These are phyloP conservation scores for Eristalinus aeneus DNA, from an alignment of 2,888 invertebrate species.

Conservation along the genomic window DNA sequence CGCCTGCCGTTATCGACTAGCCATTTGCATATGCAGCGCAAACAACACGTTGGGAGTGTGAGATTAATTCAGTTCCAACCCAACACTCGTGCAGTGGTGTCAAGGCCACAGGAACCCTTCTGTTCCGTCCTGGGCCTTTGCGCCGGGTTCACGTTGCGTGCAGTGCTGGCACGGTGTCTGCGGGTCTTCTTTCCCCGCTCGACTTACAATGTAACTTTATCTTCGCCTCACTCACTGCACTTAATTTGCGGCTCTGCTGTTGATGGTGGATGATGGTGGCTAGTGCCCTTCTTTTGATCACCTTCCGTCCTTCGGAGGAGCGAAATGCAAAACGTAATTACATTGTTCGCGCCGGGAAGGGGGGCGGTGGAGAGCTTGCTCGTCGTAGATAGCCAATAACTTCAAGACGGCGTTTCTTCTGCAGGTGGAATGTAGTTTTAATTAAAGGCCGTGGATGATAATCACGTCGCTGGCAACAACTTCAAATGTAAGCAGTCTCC, in stretches of 20 bases:
- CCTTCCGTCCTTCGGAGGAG: constrained; percentile 15
- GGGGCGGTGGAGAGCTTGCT: not conserved
- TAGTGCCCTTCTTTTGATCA: not conserved
- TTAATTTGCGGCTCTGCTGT: constrained; percentile 25
- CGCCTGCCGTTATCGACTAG: not conserved
- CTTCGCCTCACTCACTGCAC: constrained; percentile 16
- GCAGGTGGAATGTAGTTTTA: not conserved
- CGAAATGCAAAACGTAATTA: constrained; percentile 35
- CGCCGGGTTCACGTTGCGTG: not conserved
- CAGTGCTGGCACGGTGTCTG: not conserved
- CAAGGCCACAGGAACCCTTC: not conserved
- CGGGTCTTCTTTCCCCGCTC: not conserved
- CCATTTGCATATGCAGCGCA: not conserved
- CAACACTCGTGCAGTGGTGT: not conserved
- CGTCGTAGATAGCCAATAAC: not conserved
- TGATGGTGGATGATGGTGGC: not conserved
- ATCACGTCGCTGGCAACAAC: not conserved
- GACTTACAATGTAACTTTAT: not conserved
- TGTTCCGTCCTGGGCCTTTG: not conserved
- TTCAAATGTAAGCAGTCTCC: not conserved
- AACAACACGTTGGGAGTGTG: not conserved
- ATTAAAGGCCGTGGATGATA: not conserved
- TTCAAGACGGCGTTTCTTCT: not conserved
- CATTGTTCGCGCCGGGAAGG: not conserved
- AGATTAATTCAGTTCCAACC: not conserved